These are phyloP conservation scores for Idaea aversata DNA, from an alignment of 2,888 invertebrate species.

Conservation along the genomic window DNA sequence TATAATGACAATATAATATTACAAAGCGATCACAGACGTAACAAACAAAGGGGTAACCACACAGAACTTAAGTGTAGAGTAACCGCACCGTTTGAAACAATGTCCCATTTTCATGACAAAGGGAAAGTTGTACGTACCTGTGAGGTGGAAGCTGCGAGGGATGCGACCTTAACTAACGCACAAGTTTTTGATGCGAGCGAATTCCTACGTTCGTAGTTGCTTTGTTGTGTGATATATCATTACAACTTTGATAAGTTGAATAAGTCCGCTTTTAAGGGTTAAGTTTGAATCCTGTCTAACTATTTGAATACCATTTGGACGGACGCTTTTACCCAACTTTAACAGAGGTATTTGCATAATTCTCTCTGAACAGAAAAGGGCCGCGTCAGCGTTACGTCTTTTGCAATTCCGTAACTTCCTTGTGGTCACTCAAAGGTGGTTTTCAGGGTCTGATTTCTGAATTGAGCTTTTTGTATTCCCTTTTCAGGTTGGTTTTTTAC, in stretches of 20 bases:
- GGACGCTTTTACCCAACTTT: not conserved
- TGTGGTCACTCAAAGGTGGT: not conserved
- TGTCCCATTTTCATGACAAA: conserved; percentile 25
- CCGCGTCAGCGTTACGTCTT: not conserved
- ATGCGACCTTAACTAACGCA: conserved; percentile 7
- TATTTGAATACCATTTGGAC: not conserved
- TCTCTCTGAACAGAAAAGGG: not conserved
- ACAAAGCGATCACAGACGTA: conserved; percentile 14
- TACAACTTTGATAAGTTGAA: conserved; percentile 1
- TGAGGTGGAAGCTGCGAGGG: conserved; percentile 6
- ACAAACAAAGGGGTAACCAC: conserved; percentile 19
- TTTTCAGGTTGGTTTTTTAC: not conserved
- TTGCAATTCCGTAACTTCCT: not conserved
- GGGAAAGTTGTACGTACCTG: conserved; percentile 23
- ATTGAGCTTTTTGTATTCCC: not conserved
- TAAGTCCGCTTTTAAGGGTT: not conserved
- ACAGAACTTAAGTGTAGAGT: conserved; percentile 30
- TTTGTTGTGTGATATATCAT: conserved; percentile 1
- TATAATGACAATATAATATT: not conserved
- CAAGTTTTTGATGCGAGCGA: conserved; percentile 18
- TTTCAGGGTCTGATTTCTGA: not conserved
- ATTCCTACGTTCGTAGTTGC: conserved; percentile 2
- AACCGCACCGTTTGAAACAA: conserved; percentile 33
- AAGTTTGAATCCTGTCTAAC: not conserved
- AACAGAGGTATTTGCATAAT: not conserved